Evolutionary conservation across 2,797 vertebrate species (phyloP).

Genomic region (Notamacropus eugenii): DNA sequence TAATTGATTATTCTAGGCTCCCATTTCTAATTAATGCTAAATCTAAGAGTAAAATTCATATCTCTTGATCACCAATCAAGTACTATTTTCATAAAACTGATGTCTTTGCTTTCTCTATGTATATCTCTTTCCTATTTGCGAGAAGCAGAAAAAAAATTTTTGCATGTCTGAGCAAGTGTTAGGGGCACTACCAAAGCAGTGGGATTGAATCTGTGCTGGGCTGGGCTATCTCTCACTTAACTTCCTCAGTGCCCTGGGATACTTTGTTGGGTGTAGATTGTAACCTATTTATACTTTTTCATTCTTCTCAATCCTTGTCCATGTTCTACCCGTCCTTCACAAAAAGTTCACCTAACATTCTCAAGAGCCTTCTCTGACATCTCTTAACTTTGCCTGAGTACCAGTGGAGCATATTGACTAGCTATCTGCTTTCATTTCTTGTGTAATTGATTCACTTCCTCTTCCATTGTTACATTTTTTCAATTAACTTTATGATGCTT

Average conservation of each 20-base stretch:
- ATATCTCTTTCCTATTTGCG: not conserved
- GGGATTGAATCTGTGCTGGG: not conserved
- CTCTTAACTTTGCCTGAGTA: not conserved
- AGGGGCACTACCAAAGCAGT: not conserved
- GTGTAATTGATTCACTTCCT: not conserved
- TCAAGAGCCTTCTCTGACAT: not conserved
- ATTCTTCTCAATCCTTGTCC: not conserved
- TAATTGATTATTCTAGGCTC: not conserved
- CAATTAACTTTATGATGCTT: not conserved
- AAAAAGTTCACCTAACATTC: not conserved
- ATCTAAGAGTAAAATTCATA: not conserved
- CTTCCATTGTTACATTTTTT: not conserved
- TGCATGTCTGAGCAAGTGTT: not conserved
- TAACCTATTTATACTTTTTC: not conserved
- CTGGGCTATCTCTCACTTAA: not conserved
- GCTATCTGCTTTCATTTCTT: not conserved
- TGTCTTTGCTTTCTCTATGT: not conserved
- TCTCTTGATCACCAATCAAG: not conserved
- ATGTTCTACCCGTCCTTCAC: not conserved
- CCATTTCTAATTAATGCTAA: not conserved
- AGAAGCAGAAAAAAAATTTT: not conserved
- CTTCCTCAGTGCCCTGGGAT: not conserved
- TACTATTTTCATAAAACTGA: not conserved
- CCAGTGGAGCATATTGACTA: not conserved
- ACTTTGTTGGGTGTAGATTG: not conserved